These are phyloP conservation scores for Epizoanthus scotinus DNA, from an alignment of 92 coral and sea anemone species.

Conservation along the genomic window DNA sequence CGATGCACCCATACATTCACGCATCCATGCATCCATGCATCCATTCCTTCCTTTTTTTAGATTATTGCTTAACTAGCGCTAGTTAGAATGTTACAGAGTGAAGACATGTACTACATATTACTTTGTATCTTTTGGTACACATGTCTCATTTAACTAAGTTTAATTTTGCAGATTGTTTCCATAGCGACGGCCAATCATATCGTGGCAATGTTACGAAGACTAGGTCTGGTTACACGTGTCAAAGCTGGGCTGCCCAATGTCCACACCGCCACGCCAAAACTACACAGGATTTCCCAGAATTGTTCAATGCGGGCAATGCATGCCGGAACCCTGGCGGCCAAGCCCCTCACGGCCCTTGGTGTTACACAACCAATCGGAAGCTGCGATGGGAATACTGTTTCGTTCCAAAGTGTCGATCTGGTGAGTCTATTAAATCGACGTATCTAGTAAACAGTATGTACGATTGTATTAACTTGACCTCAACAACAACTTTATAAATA, in stretches of 20 bases:
- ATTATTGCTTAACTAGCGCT: too few relatives aligned
- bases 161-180: slow-evolving; percentile 51
- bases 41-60: too few relatives aligned
- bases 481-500: too few relatives aligned
- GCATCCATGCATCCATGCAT: too few relatives aligned
- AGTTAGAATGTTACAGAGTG: too few relatives aligned
- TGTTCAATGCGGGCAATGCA: slow-evolving; percentile 62
- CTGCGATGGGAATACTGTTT: slow-evolving; percentile 71
- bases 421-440: slow-evolving; percentile 12
- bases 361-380: slow-evolving; percentile 58
- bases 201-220: slow-evolving; percentile 69
- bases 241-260: slow-evolving; percentile 72
- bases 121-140: too few relatives aligned
- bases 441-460: background rate
- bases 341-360: slow-evolving; percentile 75
- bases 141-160: too few relatives aligned
- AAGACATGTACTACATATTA: too few relatives aligned
- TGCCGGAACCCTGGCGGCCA: slow-evolving; percentile 83
- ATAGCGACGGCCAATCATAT: slow-evolving; percentile 69
- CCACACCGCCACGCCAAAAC: slow-evolving; percentile 71
- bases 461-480: too few relatives aligned
- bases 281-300: slow-evolving; percentile 55
- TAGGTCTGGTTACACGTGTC: slow-evolving; percentile 69
- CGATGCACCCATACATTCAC: too few relatives aligned
- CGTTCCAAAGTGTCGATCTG: slow-evolving; percentile 51